Conservation (phyloP, 35 echinoderm and acorn worm species). For the Diadema setosum region DNA sequence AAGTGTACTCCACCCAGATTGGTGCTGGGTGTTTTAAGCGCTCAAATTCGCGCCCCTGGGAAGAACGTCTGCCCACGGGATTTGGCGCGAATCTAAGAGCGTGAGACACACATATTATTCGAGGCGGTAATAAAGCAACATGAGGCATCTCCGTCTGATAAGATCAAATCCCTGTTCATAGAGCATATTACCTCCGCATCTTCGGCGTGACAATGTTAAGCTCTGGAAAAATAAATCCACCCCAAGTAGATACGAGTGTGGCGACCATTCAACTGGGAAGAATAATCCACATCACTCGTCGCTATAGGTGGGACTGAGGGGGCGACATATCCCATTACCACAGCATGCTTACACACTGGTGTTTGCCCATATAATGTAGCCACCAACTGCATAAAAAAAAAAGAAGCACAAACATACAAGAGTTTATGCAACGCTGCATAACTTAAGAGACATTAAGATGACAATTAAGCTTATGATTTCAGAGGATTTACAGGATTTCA, state of each 20-base stretch:
- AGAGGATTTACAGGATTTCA: too few relatives aligned
- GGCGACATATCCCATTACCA: too few relatives aligned
- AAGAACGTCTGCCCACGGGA: neutral
- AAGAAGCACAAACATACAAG: too few relatives aligned
- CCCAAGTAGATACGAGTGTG: too few relatives aligned
- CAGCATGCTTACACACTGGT: too few relatives aligned
- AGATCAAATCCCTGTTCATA: neutral
- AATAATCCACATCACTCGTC: neutral
- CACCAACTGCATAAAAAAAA: too few relatives aligned
- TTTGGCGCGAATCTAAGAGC: neutral
- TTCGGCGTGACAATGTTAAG: neutral
- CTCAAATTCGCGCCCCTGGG: neutral
- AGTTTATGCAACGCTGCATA: too few relatives aligned
- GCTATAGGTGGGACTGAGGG: neutral
- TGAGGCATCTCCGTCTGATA: neutral
- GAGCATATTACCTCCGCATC: too few relatives aligned
- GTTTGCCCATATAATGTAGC: too few relatives aligned
- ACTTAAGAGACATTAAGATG: too few relatives aligned
- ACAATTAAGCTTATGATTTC: too few relatives aligned
- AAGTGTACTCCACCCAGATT: too few relatives aligned
- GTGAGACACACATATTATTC: neutral
- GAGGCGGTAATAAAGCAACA: neutral
- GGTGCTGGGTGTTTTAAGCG: neutral
- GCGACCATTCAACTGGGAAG: neutral
- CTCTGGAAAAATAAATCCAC: neutral